Evolutionary conservation across 2,888 invertebrate genomes (phyloP).

Genomic region (Falcaria lacertinaria): DNA sequence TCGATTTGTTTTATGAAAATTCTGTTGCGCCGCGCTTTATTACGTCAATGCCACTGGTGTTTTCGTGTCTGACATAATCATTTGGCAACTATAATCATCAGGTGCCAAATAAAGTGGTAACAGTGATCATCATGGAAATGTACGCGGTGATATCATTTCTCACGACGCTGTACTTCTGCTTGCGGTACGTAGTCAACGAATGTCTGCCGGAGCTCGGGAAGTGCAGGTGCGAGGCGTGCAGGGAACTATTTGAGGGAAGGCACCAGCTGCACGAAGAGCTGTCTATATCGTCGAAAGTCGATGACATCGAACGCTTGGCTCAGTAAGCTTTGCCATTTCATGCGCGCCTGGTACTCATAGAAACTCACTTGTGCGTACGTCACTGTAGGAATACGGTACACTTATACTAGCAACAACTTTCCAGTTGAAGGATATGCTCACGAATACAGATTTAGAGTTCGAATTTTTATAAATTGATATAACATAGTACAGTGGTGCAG

Average conservation of each 20-base stretch:
- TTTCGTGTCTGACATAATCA: too few species aligned
- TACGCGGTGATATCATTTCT: constrained; percentile 64
- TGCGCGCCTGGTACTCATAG: background rate
- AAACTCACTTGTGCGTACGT: too few species aligned
- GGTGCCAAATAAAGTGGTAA: too few species aligned
- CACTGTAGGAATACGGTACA: too few species aligned
- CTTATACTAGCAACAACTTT: too few species aligned
- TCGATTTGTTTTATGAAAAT: constrained; percentile 12
- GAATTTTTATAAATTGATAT: background rate
- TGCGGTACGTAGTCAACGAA: constrained; percentile 50
- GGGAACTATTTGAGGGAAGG: constrained; percentile 40
- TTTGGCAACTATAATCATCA: too few species aligned
- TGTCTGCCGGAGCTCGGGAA: too few species aligned
- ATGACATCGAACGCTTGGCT: constrained; percentile 24
- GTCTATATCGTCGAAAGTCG: constrained; percentile 57
- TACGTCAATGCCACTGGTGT: constrained; percentile 32
- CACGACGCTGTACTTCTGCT: constrained; percentile 57
- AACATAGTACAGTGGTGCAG: constrained; percentile 5
- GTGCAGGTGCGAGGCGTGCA: constrained; percentile 68
- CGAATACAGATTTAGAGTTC: too few species aligned
- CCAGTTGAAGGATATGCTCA: too few species aligned
- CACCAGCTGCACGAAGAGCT: constrained; percentile 21
- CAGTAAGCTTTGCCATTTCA: background rate
- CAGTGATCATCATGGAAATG: constrained; percentile 59
- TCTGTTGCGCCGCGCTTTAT: background rate